These are phyloP conservation scores for Nematopogon swammerdamellus DNA, from an alignment of 2,888 invertebrate genomes.

Conservation along the genomic window DNA sequence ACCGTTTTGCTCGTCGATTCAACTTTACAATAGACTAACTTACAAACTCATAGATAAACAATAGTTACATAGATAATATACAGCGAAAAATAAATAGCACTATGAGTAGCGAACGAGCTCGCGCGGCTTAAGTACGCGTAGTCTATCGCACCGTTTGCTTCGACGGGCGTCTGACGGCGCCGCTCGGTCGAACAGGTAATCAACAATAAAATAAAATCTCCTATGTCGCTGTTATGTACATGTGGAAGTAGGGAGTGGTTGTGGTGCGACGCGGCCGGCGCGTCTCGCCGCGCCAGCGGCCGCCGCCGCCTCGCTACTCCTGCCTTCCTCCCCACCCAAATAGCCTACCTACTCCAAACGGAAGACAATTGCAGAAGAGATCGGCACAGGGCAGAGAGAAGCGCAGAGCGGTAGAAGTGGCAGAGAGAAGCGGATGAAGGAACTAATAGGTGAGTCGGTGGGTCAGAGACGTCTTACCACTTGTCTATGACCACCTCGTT, in stretches of 20 bases:
- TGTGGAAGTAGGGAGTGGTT: constrained; percentile 24
- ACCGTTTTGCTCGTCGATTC: constrained; percentile 56
- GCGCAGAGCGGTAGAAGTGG: constrained; percentile 44
- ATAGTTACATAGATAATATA: constrained; percentile 42
- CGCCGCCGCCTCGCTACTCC: constrained; percentile 14
- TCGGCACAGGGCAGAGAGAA: constrained; percentile 18
- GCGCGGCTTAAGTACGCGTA: constrained; percentile 55
- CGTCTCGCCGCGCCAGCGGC: too few relatives aligned
- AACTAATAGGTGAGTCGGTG: constrained; percentile 37
- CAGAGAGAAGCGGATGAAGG: constrained; percentile 48
- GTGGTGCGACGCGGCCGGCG: constrained; percentile 20
- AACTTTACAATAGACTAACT: constrained; percentile 51
- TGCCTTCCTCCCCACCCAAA: constrained; percentile 12
- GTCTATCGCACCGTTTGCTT: constrained; percentile 52
- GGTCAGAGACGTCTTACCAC: constrained; percentile 50
- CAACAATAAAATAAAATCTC: neutral
- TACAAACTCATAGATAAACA: constrained; percentile 52
- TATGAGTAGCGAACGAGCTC: constrained; percentile 48
- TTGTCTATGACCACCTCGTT: constrained; percentile 69
- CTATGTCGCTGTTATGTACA: neutral
- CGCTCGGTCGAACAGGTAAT: neutral
- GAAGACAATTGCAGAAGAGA: constrained; percentile 22
- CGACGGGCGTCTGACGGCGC: constrained; percentile 50
- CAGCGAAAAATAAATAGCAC: constrained; percentile 48
- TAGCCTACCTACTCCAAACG: constrained; percentile 15